phyloP scores from a whole-genome alignment of 2,888 invertebrate genomes.

The Plagodis dolabraria region DNA sequence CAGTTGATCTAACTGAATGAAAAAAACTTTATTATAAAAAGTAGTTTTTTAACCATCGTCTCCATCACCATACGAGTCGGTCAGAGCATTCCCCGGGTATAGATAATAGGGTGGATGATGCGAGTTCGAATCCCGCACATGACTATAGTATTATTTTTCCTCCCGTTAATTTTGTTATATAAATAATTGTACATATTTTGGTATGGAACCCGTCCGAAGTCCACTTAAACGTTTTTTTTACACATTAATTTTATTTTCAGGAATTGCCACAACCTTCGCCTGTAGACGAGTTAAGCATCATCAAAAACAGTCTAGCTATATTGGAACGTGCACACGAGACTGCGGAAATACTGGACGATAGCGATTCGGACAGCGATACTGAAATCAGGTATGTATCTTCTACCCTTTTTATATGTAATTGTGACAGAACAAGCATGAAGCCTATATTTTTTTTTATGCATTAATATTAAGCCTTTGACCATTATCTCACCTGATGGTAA shows the following conservation, averaged over 20 bases:
- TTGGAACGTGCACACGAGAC: slow-evolving; percentile 65
- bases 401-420: background rate
- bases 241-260: slow-evolving; percentile 29
- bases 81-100: background rate
- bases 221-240: background rate
- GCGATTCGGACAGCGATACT: slow-evolving; percentile 62
- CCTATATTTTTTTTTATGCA: too few species aligned
- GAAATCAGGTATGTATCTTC: slow-evolving; percentile 49
- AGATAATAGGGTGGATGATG: background rate
- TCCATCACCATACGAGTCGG: too few species aligned
- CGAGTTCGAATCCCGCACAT: too few species aligned
- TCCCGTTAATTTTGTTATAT: too few species aligned
- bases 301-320: slow-evolving; percentile 52
- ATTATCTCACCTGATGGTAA: too few species aligned
- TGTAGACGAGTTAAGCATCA: slow-evolving; percentile 21
- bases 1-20: too few species aligned
- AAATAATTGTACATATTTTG: too few species aligned
- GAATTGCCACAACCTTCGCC: slow-evolving; percentile 38
- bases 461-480: too few species aligned
- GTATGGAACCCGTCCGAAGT: background rate
- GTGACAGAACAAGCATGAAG: too few species aligned
- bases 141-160: too few species aligned
- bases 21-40: too few species aligned
- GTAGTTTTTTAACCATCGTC: too few species aligned
- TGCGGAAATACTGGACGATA: slow-evolving; percentile 66